These are phyloP conservation scores for Paradoxurus hermaphroditus DNA, from an alignment of 2,113 vertebrate species.

Conservation along the genomic window DNA sequence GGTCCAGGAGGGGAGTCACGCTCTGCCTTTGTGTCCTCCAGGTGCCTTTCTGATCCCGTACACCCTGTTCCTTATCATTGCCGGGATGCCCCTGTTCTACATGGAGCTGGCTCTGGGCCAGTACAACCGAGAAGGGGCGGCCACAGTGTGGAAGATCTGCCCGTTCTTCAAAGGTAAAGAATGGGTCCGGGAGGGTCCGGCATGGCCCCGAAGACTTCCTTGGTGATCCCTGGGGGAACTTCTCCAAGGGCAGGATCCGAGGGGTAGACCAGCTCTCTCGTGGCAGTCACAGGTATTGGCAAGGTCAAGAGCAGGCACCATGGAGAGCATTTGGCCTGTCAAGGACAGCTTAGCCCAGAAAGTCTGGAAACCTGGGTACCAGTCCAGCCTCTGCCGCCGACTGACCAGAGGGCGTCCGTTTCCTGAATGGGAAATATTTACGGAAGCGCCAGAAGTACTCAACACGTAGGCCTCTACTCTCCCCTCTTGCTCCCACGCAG, in stretches of 20 bases:
- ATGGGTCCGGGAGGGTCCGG: background rate
- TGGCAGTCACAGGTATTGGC: background rate
- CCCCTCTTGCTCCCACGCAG: background rate
- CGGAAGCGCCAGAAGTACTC: background rate
- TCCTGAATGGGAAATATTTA: background rate
- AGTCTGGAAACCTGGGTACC: background rate
- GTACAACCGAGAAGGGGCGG: conserved; percentile 97
- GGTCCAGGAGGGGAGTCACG: background rate
- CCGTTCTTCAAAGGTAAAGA: conserved; percentile 96
- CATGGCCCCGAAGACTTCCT: background rate
- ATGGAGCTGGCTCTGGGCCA: conserved; percentile 99
- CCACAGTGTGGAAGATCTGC: conserved; percentile 98
- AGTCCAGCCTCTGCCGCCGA: background rate
- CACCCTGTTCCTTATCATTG: conserved; percentile 95
- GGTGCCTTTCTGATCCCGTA: conserved; percentile 98
- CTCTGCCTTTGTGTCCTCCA: conserved; percentile 35
- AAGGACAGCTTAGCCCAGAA: background rate
- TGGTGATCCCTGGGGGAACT: background rate
- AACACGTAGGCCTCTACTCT: background rate
- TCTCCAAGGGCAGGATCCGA: background rate
- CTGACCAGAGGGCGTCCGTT: background rate
- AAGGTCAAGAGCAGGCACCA: background rate
- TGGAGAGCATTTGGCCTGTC: background rate
- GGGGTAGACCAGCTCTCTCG: background rate
- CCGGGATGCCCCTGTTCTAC: conserved; percentile 99